Evolutionary conservation across 1,140 invertebrate species (phyloP).

Genomic region (Oryzaephilus surinamensis): DNA sequence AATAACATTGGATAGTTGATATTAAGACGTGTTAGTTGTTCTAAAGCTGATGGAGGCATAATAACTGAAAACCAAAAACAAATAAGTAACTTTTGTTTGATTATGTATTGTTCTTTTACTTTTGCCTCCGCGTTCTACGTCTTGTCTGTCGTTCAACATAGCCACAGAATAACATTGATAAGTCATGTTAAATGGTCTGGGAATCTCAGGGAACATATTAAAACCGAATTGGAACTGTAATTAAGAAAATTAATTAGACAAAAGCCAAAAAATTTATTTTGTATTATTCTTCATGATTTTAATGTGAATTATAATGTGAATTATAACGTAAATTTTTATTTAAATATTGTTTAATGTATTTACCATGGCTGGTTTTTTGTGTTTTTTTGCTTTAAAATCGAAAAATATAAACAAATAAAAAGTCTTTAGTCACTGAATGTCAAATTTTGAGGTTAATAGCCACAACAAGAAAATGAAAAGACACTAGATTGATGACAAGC

Average conservation of each 20-base stretch:
- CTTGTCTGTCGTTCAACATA: conserved; percentile 87
- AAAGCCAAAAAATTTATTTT: no score
- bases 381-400: no score
- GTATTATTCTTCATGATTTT: no score
- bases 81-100: conserved; percentile 8
- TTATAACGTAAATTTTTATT: no score
- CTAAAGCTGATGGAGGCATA: conserved; percentile 93
- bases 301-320: no score
- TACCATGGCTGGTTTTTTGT: no score
- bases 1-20: conserved; percentile 99
- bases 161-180: conserved; percentile 91
- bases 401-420: no score
- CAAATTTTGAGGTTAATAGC: no score
- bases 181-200: conserved; percentile 68
- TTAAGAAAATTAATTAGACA: conserved; percentile 4
- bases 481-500: no score
- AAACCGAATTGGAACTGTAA: conserved; percentile 64
- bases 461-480: no score
- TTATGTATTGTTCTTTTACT: conserved; percentile 49
- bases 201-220: conserved; percentile 72
- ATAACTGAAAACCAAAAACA: conserved; percentile 69
- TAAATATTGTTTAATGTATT: no score
- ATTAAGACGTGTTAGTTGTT: conserved; percentile 85
- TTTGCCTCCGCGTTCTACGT: conserved; percentile 97
- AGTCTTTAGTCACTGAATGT: no score